Evolutionary conservation across 2,888 invertebrate species (phyloP).

Genomic region (Lasioglossum vierecki): DNA sequence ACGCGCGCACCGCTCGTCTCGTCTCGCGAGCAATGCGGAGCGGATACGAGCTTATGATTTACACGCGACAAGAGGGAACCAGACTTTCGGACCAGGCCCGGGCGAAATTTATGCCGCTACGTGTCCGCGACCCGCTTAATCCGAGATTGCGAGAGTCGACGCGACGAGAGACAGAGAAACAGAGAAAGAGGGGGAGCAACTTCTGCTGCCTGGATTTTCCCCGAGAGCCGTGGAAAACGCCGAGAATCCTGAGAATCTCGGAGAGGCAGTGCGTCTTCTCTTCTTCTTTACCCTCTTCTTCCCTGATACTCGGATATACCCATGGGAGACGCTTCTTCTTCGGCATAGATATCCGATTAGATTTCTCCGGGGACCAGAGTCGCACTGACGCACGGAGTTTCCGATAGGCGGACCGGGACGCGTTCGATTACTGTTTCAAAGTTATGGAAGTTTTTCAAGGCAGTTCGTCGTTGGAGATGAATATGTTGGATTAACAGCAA

Average conservation of each 20-base stretch:
- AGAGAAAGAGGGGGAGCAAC: background rate
- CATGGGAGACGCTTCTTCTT: constrained; percentile 64
- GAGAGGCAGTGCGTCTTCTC: constrained; percentile 28
- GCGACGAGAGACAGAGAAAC: background rate
- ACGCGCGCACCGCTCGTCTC: background rate
- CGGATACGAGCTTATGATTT: constrained; percentile 50
- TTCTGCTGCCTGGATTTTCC: constrained; percentile 34
- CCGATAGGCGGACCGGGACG: constrained; percentile 51
- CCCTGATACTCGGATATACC: constrained; percentile 34
- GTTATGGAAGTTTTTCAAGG: constrained; percentile 34
- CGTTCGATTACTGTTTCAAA: constrained; percentile 49
- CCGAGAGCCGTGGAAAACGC: constrained; percentile 4
- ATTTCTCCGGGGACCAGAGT: constrained; percentile 70
- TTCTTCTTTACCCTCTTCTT: constrained; percentile 21
- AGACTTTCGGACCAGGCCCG: constrained; percentile 34
- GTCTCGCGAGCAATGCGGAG: background rate
- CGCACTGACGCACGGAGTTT: constrained; percentile 10
- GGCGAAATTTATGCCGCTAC: constrained; percentile 57
- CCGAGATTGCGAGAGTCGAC: constrained; percentile 64
- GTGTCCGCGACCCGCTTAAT: constrained; percentile 49
- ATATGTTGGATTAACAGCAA: no score
- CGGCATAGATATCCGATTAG: constrained; percentile 73
- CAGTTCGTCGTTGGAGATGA: no score
- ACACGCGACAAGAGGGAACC: constrained; percentile 30
- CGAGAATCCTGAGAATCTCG: constrained; percentile 44